Conservation (phyloP, 2,888 invertebrate species). For the Amphipyra berbera region DNA sequence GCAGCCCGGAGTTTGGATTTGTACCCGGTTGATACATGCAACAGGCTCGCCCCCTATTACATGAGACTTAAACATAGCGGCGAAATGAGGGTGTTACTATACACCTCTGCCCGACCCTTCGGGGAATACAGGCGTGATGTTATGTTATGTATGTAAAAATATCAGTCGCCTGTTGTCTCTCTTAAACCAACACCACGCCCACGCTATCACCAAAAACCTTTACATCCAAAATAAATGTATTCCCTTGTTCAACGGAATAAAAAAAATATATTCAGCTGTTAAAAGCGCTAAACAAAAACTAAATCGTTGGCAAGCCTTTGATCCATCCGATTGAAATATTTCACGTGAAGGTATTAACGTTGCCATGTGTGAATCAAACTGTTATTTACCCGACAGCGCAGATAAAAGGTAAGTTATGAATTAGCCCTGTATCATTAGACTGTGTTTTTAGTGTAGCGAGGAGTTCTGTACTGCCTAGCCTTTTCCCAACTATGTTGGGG, state of each 20-base stretch:
- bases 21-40: no score
- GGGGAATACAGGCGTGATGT: no score
- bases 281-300: slow-evolving; percentile 58
- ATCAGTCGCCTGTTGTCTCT: no score
- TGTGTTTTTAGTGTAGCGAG: slow-evolving; percentile 8
- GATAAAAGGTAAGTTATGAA: slow-evolving; percentile 14
- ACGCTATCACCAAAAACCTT: slow-evolving; percentile 15
- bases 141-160: no score
- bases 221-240: slow-evolving; percentile 13
- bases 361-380: slow-evolving; percentile 35
- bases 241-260: slow-evolving; percentile 1
- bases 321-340: slow-evolving; percentile 69
- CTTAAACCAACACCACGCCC: no score
- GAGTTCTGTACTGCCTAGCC: no score
- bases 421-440: slow-evolving; percentile 16
- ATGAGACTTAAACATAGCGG: no score
- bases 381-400: slow-evolving; percentile 39
- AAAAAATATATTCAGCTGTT: slow-evolving; percentile 38
- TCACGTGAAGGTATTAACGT: slow-evolving; percentile 49
- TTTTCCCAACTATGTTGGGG: no score
- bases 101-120: no score
- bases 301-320: slow-evolving; percentile 59
- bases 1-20: no score
- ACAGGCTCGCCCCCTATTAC: no score
- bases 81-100: no score